Conservation (phyloP, 2,113 vertebrate species). For the Abramis brama region DNA sequence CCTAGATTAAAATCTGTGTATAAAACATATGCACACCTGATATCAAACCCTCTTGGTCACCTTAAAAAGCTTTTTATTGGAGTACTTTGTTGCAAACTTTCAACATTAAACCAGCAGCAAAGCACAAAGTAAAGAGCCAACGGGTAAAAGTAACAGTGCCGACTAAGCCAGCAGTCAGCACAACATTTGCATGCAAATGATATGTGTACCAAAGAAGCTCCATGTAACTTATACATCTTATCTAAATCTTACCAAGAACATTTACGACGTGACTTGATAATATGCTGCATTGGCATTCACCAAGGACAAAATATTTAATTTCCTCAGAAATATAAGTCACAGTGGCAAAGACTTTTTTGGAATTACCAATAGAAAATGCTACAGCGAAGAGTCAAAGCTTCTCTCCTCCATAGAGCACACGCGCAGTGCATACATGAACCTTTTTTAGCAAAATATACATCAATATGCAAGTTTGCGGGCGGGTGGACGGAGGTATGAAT, state of each 20-base stretch:
- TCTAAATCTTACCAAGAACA: slow-evolving; percentile 6
- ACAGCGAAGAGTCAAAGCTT: slow-evolving; percentile 9
- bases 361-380: slow-evolving; percentile 33
- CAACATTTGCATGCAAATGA: slow-evolving; percentile 57
- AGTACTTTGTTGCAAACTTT: slow-evolving; percentile 8
- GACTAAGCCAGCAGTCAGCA: slow-evolving; percentile 67
- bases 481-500: not conserved
- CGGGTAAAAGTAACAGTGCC: slow-evolving; percentile 47
- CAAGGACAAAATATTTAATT: not conserved
- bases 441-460: not conserved
- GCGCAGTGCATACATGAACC: not conserved
- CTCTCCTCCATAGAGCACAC: not conserved
- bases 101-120: slow-evolving; percentile 29
- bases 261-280: not conserved
- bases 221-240: not conserved
- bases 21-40: slow-evolving; percentile 37
- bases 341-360: slow-evolving; percentile 34
- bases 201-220: slow-evolving; percentile 24
- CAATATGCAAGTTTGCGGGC: not conserved
- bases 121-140: slow-evolving; percentile 38
- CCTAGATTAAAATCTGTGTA: slow-evolving; percentile 36
- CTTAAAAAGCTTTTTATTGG: not conserved
- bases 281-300: slow-evolving; percentile 28
- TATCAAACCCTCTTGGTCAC: slow-evolving; percentile 1
- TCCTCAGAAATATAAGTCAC: slow-evolving; percentile 19